Evolutionary conservation across 2,888 invertebrate species (phyloP), one percentile per base, ranked within the genome.

Genomic region (Trilocha varians): DNA sequence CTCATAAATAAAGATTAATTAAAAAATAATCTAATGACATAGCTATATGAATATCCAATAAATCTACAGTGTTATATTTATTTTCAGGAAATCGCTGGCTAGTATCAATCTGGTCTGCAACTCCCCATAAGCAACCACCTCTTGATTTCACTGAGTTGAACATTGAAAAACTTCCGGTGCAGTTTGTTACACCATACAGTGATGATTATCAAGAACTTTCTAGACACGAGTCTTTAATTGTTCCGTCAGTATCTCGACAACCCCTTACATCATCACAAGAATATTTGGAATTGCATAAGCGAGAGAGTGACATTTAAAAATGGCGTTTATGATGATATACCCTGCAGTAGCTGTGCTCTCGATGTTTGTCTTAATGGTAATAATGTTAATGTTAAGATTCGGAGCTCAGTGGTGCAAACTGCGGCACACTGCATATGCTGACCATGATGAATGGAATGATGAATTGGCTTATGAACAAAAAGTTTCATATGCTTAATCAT

Each of bases 241-340:
- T 66, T 1, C 61, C 76, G 0, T 83, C 86, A 14, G 57, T 72
- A 25, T 83, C 82, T 1, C 74, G 63, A 25, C 84, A 72, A 46
- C 84, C 73, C 8, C 58, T 79, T 11, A 80, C 84, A 15, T 78
- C 87, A 15, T 79, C 85, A 1, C 80, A 80, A 41, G 83, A 79
- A 44, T 89, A 88, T 57, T 70, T 91, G 38, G 92, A 93, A 60
- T 66, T 92, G 47, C 91, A 93, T 49, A 93, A 93, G 69, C 87
- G 93, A 40, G 94, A 94, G 69, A 95, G 93, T 69, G 94, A 94
- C 57, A 93, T 94, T 50, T 94, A 89, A 80, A 93, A 57, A 92
- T 91, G 91, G 87, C 89, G 57, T 88, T 94, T 57, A 88, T 94
- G 50, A 82, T 94, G 46, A 88, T 93, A 50, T 95, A 93, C 88